Evolutionary conservation across 1,140 invertebrate genomes (phyloP).

Genomic region (Aphelenchoides fujianensis): DNA sequence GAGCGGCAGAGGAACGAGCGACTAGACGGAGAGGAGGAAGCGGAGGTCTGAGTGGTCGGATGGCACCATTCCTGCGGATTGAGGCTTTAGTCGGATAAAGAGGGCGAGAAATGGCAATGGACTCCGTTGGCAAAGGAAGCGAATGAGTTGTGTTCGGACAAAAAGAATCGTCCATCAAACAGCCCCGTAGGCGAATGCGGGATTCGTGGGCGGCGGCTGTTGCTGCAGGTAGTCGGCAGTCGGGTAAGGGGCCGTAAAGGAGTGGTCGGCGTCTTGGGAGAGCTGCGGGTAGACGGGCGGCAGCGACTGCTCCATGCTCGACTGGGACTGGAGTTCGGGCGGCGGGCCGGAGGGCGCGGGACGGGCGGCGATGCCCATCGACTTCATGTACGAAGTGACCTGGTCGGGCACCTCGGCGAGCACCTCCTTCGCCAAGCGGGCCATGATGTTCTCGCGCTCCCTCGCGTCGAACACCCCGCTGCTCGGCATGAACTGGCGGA

Average conservation of each 20-base stretch:
- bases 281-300: neutral
- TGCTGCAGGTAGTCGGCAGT: neutral
- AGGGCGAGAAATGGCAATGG: neutral
- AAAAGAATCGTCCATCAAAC: neutral
- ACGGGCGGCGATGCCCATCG: conserved; percentile 19
- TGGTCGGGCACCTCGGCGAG: conserved; percentile 46
- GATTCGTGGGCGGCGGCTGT: conserved; percentile 6
- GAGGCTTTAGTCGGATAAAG: neutral
- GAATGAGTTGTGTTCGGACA: too few species aligned
- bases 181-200: neutral
- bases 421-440: conserved; percentile 37
- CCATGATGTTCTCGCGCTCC: conserved; percentile 24
- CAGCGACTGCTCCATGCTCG: neutral
- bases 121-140: neutral
- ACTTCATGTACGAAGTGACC: conserved; percentile 43
- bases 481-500: conserved; percentile 48
- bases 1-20: neutral
- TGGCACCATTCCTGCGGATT: neutral
- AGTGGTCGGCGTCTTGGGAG: neutral
- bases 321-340: neutral
- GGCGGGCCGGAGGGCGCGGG: neutral
- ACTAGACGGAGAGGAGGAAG: neutral
- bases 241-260: neutral
- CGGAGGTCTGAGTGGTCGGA: neutral
- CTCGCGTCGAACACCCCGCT: conserved; percentile 13